These are phyloP conservation scores for Salvator merianae DNA, from an alignment of 2,113 vertebrate genomes.

Conservation along the genomic window DNA sequence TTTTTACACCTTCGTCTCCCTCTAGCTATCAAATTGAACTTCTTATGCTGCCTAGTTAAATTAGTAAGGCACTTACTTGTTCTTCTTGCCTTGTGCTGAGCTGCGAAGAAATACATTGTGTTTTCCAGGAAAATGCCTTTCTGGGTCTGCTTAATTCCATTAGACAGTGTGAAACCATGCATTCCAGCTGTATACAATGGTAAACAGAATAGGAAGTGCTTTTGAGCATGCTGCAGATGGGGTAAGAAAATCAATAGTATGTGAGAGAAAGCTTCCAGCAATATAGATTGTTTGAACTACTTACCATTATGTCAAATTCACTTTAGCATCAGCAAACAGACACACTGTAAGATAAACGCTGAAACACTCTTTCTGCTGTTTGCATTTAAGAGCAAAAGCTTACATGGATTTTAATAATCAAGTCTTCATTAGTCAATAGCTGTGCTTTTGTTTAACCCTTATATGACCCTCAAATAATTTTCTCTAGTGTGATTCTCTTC, in stretches of 20 bases:
- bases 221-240: constrained; percentile 52
- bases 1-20: background rate
- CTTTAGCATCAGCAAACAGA: constrained; percentile 71
- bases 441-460: constrained; percentile 60
- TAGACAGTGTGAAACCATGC: constrained; percentile 54
- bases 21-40: background rate
- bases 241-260: constrained; percentile 72
- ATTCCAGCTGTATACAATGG: constrained; percentile 48
- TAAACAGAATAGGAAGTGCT: constrained; percentile 65
- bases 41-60: background rate
- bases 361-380: constrained; percentile 58
- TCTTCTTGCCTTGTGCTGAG: constrained; percentile 22
- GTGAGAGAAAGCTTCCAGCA: constrained; percentile 68
- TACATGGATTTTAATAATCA: constrained; percentile 72
- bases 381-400: constrained; percentile 59
- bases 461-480: constrained; percentile 4
- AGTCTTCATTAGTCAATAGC: constrained; percentile 62
- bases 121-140: constrained; percentile 61
- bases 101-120: constrained; percentile 48
- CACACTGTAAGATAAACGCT: constrained; percentile 56
- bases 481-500: background rate
- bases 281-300: constrained; percentile 74
- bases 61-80: constrained; percentile 13
- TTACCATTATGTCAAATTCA: constrained; percentile 75
- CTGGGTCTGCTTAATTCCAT: constrained; percentile 60